Conservation (phyloP, 2,113 vertebrate species). For the Mellivora capensis region DNA sequence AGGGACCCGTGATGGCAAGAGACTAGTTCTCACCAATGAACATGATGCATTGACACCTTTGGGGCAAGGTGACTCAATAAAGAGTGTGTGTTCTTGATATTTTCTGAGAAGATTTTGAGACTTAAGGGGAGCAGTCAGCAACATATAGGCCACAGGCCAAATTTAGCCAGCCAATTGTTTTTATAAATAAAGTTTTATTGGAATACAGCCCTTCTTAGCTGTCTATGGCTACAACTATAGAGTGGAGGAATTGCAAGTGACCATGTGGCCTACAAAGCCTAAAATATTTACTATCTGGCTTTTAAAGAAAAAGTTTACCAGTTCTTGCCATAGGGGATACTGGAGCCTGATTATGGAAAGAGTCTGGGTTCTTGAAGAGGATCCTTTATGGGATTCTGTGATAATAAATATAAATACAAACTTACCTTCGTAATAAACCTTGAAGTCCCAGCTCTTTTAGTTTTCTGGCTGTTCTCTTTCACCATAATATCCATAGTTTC, state of each 20-base stretch:
- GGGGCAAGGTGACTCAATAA: background rate
- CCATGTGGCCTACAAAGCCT: background rate
- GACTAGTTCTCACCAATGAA: background rate
- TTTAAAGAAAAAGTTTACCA: background rate
- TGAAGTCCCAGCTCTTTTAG: background rate
- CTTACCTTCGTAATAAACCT: background rate
- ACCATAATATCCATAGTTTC: background rate
- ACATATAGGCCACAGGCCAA: background rate
- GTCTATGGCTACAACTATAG: background rate
- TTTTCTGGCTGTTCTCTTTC: background rate
- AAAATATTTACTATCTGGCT: background rate
- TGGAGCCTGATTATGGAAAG: background rate
- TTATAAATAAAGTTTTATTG: slow-evolving; percentile 46
- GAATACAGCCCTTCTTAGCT: background rate
- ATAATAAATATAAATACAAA: background rate
- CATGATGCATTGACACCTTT: background rate
- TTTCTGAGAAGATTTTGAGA: background rate
- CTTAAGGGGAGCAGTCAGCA: background rate
- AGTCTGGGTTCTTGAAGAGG: background rate
- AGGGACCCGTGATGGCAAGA: background rate
- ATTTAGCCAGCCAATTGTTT: background rate
- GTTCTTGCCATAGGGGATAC: background rate
- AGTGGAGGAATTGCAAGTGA: background rate
- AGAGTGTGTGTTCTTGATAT: background rate
- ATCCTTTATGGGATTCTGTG: background rate